Percentiles rank a stretch among this genome's conserved stretches.
Conservation (phyloP, 1,140 invertebrate genomes). For the Argopecten irradians region DNA sequence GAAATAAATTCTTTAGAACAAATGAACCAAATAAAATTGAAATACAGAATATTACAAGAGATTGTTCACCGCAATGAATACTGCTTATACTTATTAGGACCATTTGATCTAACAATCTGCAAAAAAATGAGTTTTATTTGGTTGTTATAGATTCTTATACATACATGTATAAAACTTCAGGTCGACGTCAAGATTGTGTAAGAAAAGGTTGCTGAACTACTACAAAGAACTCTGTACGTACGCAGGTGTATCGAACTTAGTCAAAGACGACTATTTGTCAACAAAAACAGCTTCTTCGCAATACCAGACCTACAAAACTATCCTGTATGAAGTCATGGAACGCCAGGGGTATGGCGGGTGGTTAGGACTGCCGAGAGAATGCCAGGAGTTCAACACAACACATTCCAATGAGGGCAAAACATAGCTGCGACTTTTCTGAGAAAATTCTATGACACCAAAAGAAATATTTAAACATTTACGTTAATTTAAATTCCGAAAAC, state of each 20-base stretch:
- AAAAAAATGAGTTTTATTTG: too few species aligned
- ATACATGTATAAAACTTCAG: not conserved
- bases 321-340: not conserved
- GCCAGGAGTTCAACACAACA: not conserved
- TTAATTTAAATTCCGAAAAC: too few species aligned
- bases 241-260: not conserved
- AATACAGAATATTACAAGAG: too few species aligned
- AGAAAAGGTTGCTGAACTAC: not conserved
- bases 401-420: not conserved
- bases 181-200: slow-evolving; percentile 28
- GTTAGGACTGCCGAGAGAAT: slow-evolving; percentile 5
- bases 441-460: not conserved
- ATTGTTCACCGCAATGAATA: too few species aligned
- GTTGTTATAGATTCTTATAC: not conserved
- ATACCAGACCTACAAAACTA: slow-evolving; percentile 10
- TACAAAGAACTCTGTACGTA: not conserved
- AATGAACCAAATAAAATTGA: too few species aligned
- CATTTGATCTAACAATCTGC: too few species aligned
- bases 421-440: not conserved
- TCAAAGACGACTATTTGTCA: not conserved
- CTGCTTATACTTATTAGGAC: too few species aligned
- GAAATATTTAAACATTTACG: too few species aligned
- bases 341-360: slow-evolving; percentile 3
- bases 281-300: not conserved
- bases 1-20: too few species aligned